These are phyloP conservation scores for Lutjanus campechanus DNA, from an alignment of 2,797 vertebrate genomes.

Conservation along the genomic window DNA sequence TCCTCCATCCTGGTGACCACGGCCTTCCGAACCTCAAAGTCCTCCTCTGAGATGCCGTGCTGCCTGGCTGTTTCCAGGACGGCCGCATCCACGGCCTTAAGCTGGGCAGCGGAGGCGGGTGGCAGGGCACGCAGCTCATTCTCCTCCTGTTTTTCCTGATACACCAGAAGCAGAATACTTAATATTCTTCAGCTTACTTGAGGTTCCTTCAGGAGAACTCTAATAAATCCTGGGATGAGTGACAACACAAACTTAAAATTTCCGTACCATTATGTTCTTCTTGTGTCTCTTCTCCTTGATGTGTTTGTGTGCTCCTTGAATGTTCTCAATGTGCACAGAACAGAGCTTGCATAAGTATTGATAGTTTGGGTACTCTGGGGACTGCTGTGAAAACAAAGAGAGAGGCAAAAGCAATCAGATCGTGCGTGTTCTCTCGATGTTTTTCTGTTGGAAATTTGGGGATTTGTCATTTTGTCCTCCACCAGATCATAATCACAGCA, in stretches of 20 bases:
- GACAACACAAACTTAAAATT: slow-evolving; percentile 34
- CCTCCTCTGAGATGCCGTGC: slow-evolving; percentile 94
- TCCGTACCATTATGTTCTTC: slow-evolving; percentile 93
- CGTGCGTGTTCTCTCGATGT: background rate
- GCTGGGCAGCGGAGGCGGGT: slow-evolving; percentile 88
- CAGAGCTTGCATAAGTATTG: slow-evolving; percentile 99
- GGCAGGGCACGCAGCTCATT: slow-evolving; percentile 94
- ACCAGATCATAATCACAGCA: background rate
- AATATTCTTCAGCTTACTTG: background rate
- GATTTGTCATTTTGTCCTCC: background rate
- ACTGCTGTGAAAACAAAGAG: slow-evolving; percentile 85
- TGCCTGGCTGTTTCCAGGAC: slow-evolving; percentile 88
- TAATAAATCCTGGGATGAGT: background rate
- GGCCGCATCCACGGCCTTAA: slow-evolving; percentile 90
- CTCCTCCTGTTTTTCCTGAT: slow-evolving; percentile 97
- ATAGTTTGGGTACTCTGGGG: slow-evolving; percentile 96
- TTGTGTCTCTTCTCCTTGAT: slow-evolving; percentile 99
- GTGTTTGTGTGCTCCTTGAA: slow-evolving; percentile 98
- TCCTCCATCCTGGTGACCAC: slow-evolving; percentile 93
- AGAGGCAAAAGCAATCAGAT: slow-evolving; percentile 18
- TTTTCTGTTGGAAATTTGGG: background rate
- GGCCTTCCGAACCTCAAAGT: slow-evolving; percentile 89
- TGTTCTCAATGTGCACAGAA: slow-evolving; percentile 97
- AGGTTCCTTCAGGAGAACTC: too few species aligned
- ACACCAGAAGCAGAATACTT: background rate